Conservation (phyloP, 2,888 invertebrate genomes). For the Melanostoma scalare region DNA sequence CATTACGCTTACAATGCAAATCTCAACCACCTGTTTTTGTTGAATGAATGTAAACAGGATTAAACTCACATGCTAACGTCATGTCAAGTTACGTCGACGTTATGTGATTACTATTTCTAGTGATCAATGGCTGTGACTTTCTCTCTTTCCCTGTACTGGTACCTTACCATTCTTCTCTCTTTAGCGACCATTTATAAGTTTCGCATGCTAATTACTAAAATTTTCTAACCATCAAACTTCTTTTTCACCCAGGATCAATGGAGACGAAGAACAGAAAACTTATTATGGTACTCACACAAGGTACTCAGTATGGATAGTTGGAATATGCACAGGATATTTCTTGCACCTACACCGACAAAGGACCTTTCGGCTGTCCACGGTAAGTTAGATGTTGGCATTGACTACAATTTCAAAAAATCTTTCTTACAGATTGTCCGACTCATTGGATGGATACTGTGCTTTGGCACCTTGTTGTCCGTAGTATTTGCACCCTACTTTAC, state of each 20-base stretch:
- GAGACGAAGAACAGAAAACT: conserved; percentile 36
- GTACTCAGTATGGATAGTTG: conserved; percentile 77
- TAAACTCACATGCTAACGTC: too few species aligned
- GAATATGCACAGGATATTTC: conserved; percentile 77
- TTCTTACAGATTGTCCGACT: background rate
- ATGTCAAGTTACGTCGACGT: too few species aligned
- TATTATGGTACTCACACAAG: conserved; percentile 77
- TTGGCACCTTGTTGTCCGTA: conserved; percentile 36
- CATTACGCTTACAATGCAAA: too few species aligned
- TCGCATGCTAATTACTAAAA: background rate
- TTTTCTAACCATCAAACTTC: background rate
- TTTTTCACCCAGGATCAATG: background rate
- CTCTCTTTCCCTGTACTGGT: too few species aligned
- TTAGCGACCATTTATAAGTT: too few species aligned
- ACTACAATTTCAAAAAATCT: background rate
- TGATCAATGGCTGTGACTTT: too few species aligned
- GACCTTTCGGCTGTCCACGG: conserved; percentile 65
- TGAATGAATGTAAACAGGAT: too few species aligned
- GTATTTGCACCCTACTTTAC: conserved; percentile 52
- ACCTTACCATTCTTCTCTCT: too few species aligned
- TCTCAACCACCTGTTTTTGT: too few species aligned
- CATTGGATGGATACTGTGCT: conserved; percentile 53
- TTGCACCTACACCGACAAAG: conserved; percentile 72
- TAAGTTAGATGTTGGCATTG: background rate
- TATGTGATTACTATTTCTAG: too few species aligned